phyloP scores from a whole-genome alignment of 2,113 vertebrate genomes.

The Nyctereutes procyonoides region DNA sequence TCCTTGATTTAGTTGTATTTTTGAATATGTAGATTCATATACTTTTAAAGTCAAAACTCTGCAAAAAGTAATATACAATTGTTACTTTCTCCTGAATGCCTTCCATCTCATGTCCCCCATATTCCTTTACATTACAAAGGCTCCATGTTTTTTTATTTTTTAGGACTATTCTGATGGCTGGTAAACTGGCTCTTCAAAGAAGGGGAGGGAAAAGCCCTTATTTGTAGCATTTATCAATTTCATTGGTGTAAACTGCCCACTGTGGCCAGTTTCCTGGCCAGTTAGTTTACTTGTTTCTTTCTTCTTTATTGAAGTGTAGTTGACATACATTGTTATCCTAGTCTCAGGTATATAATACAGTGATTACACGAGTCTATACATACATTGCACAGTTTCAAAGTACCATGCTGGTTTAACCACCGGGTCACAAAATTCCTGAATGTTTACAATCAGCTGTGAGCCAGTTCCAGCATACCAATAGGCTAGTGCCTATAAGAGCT shows the following conservation, averaged over 20 bases:
- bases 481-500: neutral
- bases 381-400: neutral
- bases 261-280: neutral
- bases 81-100: neutral
- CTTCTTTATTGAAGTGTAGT: neutral
- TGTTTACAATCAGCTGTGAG: neutral
- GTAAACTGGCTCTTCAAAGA: neutral
- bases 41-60: neutral
- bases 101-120: neutral
- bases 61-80: neutral
- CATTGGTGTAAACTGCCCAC: neutral
- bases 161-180: neutral
- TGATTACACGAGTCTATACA: neutral
- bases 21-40: neutral
- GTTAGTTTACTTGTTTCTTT: neutral
- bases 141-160: neutral
- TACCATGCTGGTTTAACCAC: neutral
- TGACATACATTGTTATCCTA: neutral
- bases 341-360: neutral
- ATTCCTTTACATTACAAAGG: neutral
- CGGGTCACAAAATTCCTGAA: neutral
- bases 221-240: neutral
- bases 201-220: neutral
- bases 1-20: neutral
- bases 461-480: neutral